These are phyloP conservation scores for Chironomus tentans DNA, from an alignment of 2,888 invertebrate species.

Conservation along the genomic window DNA sequence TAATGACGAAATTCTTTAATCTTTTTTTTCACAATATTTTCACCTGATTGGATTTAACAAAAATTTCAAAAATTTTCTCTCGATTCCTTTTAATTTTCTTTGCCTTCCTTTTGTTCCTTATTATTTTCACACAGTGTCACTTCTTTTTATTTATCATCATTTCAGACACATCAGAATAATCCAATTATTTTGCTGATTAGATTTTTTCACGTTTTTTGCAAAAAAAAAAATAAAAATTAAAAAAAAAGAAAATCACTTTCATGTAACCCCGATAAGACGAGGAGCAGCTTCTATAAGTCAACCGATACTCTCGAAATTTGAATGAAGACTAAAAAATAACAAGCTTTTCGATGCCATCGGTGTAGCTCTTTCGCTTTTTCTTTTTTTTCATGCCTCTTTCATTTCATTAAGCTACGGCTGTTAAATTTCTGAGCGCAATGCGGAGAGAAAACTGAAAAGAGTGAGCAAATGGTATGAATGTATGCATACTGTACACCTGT, in stretches of 20 bases:
- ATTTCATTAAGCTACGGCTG: not conserved
- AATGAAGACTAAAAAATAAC: constrained; percentile 9
- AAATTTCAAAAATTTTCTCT: not conserved
- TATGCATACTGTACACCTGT: constrained; percentile 4
- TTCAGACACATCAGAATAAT: not conserved
- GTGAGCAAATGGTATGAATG: not conserved
- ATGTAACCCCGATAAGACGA: constrained; percentile 8
- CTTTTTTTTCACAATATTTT: not conserved
- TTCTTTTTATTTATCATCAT: not conserved
- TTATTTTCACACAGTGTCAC: not conserved
- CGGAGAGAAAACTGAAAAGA: not conserved
- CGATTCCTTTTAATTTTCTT: not conserved
- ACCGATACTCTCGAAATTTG: constrained; percentile 8
- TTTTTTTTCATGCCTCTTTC: not conserved
- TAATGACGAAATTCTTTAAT: too few species aligned
- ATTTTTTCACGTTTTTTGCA: constrained; percentile 13
- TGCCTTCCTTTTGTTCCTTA: not conserved
- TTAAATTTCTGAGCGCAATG: not conserved
- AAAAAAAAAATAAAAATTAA: too few species aligned
- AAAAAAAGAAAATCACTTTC: not conserved
- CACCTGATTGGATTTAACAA: not conserved
- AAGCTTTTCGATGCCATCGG: not conserved
- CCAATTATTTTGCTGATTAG: not conserved
- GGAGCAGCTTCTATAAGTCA: constrained; percentile 1
- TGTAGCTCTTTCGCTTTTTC: not conserved